Percentiles rank a stretch among this genome's conserved stretches.
Conservation (phyloP, 2,113 vertebrate species). For the Bostrychus sinensis region DNA sequence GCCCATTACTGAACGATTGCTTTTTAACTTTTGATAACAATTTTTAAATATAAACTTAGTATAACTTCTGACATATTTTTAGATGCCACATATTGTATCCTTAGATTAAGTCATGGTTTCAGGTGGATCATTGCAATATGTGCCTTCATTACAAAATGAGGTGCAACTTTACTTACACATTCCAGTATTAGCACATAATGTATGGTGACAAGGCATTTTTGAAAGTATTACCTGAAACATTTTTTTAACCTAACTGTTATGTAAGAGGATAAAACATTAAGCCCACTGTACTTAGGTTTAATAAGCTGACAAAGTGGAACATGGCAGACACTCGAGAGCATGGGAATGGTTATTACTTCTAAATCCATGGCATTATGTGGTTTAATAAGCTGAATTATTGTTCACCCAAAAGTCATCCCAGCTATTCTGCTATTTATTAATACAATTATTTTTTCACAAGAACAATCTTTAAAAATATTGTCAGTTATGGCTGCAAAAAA, state of each 20-base stretch:
- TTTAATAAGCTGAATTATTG: constrained; percentile 36
- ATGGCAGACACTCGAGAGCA: constrained; percentile 27
- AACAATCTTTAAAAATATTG: too few species aligned
- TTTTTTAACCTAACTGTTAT: constrained; percentile 18
- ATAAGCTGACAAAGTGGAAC: constrained; percentile 15
- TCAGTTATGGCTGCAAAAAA: too few species aligned
- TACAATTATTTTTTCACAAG: too few species aligned
- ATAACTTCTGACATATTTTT: too few species aligned
- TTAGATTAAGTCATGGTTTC: too few species aligned
- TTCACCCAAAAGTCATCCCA: neutral
- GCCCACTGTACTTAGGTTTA: constrained; percentile 2
- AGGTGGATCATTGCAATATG: too few species aligned
- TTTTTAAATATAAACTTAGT: too few species aligned
- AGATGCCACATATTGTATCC: too few species aligned
- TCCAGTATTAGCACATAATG: neutral
- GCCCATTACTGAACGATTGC: too few species aligned
- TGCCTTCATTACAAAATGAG: too few species aligned
- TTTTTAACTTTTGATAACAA: too few species aligned
- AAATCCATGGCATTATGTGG: constrained; percentile 36
- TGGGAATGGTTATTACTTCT: constrained; percentile 30
- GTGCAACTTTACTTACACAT: neutral
- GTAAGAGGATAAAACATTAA: constrained; percentile 22
- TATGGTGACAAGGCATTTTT: neutral
- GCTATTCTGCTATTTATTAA: neutral
- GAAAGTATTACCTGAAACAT: constrained; percentile 2